Evolutionary conservation across 1,140 invertebrate species (phyloP), one percentile per base, ranked within the genome.

Genomic region (Hesperophylax magnus): DNA sequence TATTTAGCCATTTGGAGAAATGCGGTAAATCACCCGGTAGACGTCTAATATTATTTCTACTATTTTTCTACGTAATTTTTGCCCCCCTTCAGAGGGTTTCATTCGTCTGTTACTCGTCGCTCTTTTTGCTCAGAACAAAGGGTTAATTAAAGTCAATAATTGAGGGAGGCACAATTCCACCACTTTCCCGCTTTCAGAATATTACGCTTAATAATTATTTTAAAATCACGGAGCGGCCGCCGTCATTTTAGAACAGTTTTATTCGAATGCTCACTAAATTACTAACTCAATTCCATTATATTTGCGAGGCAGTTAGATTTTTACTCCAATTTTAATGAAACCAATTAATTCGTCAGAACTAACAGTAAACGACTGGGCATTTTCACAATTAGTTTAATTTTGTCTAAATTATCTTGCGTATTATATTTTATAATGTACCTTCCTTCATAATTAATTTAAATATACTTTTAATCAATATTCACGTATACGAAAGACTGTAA

Each of bases 71-170:
- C 39, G 31, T 83, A 81, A 83, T 83, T 81, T 78, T 83, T 53
- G 27, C 24, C 77, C 69, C 79, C 58, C 47, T 65, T 79, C 18
- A 56, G 58, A 47, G 20, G 65, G 39, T 80, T 72, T 81, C 71
- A 58, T 54, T 81, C 72, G 24, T 75, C 71, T 75, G 52, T 77
- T 39, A 58, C 80, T 78, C 75, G 58, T 77, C 72, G 80, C 77
- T 72, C 82, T 80, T 80, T 81, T 78, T 72, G 53, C 75, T 34
- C 65, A 76, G 80, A 81, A 84, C 80, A 84, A 84, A 84, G 82
- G 82, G 82, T 84, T 84, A 84, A 84, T 84, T 84, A 84, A 81
- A 81, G 52, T 77, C 78, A 58, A 65, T 84, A 81, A 84, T 84
- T 84, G 82, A 75, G 78, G 82, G 80, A 81, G 82, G 82, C 79